phyloP scores from a whole-genome alignment of 2,797 vertebrate genomes.

The Allobates femoralis region DNA sequence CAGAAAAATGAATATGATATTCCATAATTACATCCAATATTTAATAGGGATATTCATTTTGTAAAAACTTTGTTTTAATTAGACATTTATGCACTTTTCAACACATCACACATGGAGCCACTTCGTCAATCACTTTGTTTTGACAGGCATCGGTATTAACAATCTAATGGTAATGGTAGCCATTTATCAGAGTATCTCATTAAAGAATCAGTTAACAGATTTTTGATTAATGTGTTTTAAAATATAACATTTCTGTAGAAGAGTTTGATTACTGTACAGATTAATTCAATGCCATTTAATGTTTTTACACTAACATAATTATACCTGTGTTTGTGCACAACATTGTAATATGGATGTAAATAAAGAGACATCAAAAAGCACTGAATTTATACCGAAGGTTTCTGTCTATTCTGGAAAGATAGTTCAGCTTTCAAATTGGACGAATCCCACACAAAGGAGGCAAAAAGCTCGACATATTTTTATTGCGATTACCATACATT shows the following conservation, averaged over 20 bases:
- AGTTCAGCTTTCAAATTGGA: neutral
- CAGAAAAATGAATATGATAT: constrained; percentile 25
- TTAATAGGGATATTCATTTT: constrained; percentile 28
- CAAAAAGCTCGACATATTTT: neutral
- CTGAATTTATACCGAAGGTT: neutral
- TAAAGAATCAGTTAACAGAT: neutral
- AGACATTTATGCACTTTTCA: constrained; percentile 43
- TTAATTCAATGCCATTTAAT: neutral
- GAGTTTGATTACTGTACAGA: neutral
- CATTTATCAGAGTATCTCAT: constrained; percentile 35
- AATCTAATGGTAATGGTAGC: constrained; percentile 6
- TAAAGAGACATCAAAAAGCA: neutral
- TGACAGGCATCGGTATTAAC: constrained; percentile 26
- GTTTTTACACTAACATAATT: neutral
- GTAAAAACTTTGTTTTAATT: constrained; percentile 41
- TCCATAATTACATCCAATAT: constrained; percentile 26
- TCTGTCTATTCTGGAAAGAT: neutral
- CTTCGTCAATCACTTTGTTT: constrained; percentile 20
- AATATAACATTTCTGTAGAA: constrained; percentile 4
- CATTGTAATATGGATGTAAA: neutral
- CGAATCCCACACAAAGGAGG: neutral
- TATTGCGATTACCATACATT: neutral
- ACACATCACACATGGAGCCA: constrained; percentile 11
- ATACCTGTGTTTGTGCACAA: neutral
- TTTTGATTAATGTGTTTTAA: constrained; percentile 20